A percentile compares a stretch with the other conserved stretches of the same genome.
Evolutionary conservation across 2,888 invertebrate genomes (phyloP).

Genomic region (Caenorhabditis angaria): DNA sequence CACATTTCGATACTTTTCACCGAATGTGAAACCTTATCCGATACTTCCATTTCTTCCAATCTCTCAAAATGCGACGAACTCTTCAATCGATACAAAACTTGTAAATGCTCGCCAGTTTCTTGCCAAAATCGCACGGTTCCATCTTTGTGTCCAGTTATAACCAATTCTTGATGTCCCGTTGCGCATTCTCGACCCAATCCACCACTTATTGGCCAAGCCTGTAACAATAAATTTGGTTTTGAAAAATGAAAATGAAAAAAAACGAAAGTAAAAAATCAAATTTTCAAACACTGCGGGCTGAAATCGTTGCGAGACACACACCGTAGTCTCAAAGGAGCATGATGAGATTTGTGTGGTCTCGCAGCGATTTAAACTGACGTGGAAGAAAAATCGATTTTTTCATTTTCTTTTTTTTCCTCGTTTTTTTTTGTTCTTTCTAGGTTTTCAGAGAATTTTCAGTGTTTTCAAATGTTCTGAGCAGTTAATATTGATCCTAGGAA

Average conservation of each 20-base stretch:
- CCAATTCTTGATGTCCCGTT: conserved; percentile 95
- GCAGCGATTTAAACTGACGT: background rate
- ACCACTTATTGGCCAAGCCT: conserved; percentile 94
- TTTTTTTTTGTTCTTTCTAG: background rate
- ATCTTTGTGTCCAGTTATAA: conserved; percentile 89
- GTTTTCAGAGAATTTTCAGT: conserved; percentile 5
- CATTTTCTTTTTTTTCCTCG: background rate
- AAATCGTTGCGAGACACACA: background rate
- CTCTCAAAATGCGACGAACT: conserved; percentile 83
- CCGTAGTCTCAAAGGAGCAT: background rate
- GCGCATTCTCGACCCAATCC: conserved; percentile 95
- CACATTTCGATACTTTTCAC: conserved; percentile 77
- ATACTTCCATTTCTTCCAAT: conserved; percentile 50
- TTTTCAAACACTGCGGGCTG: no score
- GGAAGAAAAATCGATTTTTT: background rate
- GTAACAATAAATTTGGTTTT: conserved; percentile 36
- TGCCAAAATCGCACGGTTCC: conserved; percentile 99
- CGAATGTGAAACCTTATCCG: conserved; percentile 62
- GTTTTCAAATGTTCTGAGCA: no score
- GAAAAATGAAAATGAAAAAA: background rate
- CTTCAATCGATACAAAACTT: conserved; percentile 75
- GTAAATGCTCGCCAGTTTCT: conserved; percentile 84
- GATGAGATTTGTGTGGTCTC: background rate
- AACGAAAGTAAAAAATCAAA: background rate
- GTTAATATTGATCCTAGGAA: no score